Conservation (phyloP, 2,113 vertebrate genomes). For the Polypterus bichir region DNA sequence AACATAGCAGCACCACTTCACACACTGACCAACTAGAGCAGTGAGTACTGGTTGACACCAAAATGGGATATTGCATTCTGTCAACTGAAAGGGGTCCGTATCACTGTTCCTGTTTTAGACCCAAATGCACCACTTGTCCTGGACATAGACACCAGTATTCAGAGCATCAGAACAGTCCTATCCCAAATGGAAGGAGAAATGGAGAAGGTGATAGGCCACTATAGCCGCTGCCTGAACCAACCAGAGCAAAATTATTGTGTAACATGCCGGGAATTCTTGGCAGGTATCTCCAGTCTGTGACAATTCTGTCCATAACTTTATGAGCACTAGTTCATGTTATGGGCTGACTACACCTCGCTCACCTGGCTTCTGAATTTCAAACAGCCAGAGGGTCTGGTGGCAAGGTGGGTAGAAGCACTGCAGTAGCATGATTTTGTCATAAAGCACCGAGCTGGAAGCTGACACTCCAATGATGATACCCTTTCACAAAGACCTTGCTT, state of each 20-base stretch:
- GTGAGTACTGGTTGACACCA: too few species aligned
- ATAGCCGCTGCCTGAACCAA: neutral
- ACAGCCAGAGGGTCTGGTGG: conserved; percentile 2
- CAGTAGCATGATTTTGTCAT: neutral
- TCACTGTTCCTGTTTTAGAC: too few species aligned
- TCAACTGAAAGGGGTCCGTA: too few species aligned
- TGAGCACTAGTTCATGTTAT: neutral
- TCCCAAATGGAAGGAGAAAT: neutral
- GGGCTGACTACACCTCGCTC: neutral
- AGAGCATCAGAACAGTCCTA: neutral
- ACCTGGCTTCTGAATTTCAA: conserved; percentile 1
- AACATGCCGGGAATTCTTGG: neutral
- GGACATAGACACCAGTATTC: conserved; percentile 1
- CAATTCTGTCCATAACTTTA: neutral
- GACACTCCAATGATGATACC: neutral
- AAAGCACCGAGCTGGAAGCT: neutral
- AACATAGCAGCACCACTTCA: too few species aligned
- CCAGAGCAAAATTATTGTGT: neutral
- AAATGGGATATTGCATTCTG: too few species aligned
- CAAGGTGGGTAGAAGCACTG: neutral
- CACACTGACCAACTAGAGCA: too few species aligned
- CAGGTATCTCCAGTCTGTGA: neutral
- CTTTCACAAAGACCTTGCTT: neutral
- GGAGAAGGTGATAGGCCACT: conserved; percentile 2
- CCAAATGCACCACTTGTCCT: neutral